These are phyloP conservation scores for Polietes domitor DNA, from an alignment of 2,888 invertebrate genomes.

Conservation along the genomic window DNA sequence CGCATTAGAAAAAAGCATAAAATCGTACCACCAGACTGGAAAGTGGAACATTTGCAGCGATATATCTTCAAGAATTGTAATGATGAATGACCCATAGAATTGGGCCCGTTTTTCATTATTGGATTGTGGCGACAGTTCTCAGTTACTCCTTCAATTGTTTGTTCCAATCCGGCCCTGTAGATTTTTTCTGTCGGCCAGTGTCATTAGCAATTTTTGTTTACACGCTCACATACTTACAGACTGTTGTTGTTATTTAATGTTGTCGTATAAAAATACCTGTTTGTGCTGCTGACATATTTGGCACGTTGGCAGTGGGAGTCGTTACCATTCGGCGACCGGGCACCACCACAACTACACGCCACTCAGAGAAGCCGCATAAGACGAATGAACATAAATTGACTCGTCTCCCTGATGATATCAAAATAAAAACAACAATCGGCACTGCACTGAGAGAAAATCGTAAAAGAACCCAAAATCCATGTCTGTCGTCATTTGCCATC, in stretches of 20 bases:
- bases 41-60: no score
- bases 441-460: slow-evolving; percentile 38
- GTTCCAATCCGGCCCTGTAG: no score
- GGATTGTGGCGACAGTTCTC: no score
- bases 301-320: slow-evolving; percentile 62
- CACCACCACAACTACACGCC: neutral
- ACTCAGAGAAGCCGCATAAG: slow-evolving; percentile 18
- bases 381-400: neutral
- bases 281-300: slow-evolving; percentile 64
- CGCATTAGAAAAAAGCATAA: no score
- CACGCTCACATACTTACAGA: neutral
- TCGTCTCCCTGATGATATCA: slow-evolving; percentile 5
- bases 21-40: no score
- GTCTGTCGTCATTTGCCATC: neutral
- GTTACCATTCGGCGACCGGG: slow-evolving; percentile 32
- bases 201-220: neutral
- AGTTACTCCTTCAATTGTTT: no score
- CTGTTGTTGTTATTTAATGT: slow-evolving; percentile 50
- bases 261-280: slow-evolving; percentile 51
- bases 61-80: no score
- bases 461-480: neutral
- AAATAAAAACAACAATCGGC: neutral
- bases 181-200: slow-evolving; percentile 1
- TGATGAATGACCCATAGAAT: no score
- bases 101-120: no score